Conservation (phyloP, 2,888 invertebrate genomes). For the Scrobipalpa atriplicella region DNA sequence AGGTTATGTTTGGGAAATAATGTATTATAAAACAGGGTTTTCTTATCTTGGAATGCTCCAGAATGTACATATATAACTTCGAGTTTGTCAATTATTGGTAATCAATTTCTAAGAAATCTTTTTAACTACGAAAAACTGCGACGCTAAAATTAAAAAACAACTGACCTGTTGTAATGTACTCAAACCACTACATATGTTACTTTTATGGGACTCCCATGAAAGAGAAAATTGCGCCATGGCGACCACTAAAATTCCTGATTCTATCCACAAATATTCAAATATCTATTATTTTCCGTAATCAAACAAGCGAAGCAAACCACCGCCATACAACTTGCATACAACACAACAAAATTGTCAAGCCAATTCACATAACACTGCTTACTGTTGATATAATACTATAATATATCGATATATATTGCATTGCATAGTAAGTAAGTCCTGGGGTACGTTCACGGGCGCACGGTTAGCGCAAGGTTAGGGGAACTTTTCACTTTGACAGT, state of each 20-base stretch:
- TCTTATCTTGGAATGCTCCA: neutral
- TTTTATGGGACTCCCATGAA: constrained; percentile 59
- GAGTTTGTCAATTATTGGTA: too few relatives aligned
- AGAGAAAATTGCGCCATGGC: constrained; percentile 58
- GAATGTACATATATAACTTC: too few relatives aligned
- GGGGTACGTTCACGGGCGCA: too few relatives aligned
- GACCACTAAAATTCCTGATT: neutral
- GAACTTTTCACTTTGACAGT: too few relatives aligned
- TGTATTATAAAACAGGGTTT: neutral
- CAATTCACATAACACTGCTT: neutral
- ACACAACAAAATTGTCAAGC: neutral
- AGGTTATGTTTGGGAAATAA: constrained; percentile 11
- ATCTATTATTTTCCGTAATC: neutral
- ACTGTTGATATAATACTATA: neutral
- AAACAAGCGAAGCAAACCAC: constrained; percentile 1
- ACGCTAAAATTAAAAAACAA: neutral
- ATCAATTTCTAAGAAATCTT: neutral
- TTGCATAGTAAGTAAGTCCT: too few relatives aligned
- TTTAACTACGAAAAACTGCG: neutral
- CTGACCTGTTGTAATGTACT: constrained; percentile 62
- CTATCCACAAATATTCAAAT: neutral
- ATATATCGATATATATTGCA: neutral
- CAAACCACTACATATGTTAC: constrained; percentile 59
- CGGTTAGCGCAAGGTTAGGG: too few relatives aligned
- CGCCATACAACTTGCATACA: neutral